Percentiles rank a stretch among this genome's conserved stretches.
phyloP scores from a whole-genome alignment of 2,797 vertebrate genomes.

The Gambelia wislizenii region DNA sequence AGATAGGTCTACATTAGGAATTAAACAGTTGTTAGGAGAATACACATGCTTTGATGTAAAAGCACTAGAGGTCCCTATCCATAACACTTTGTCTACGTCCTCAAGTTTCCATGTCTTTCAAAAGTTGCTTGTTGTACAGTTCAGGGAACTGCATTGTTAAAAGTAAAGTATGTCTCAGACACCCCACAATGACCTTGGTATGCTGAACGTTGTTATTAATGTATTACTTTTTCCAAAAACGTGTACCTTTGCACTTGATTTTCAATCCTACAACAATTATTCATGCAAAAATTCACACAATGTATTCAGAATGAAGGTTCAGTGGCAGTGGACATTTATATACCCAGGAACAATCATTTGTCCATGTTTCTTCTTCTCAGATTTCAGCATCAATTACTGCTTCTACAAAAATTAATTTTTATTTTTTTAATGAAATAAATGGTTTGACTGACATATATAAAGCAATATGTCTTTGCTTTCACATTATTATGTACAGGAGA shows the following conservation, averaged over 20 bases:
- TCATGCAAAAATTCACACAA: rapidly evolving
- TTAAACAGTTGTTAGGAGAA: neutral
- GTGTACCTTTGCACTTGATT: rapidly evolving
- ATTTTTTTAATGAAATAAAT: neutral
- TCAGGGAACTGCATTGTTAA: neutral
- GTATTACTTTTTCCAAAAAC: rapidly evolving
- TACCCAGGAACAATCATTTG: rapidly evolving
- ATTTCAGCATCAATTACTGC: neutral
- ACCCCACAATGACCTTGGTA: neutral
- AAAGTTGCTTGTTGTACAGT: neutral
- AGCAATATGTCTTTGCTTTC: neutral
- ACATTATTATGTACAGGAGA: neutral
- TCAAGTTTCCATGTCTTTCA: neutral
- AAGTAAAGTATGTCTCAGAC: neutral
- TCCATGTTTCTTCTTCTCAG: neutral
- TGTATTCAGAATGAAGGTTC: rapidly evolving
- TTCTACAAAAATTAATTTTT: constrained; percentile 3
- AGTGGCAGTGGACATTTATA: rapidly evolving
- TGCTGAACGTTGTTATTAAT: neutral
- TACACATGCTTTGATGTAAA: neutral
- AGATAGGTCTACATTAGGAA: neutral
- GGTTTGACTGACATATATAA: neutral
- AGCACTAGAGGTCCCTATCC: neutral
- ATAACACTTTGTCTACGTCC: neutral
- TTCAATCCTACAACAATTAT: neutral